phyloP scores from a whole-genome alignment of 2,113 vertebrate genomes.

The Polyodon spathula region DNA sequence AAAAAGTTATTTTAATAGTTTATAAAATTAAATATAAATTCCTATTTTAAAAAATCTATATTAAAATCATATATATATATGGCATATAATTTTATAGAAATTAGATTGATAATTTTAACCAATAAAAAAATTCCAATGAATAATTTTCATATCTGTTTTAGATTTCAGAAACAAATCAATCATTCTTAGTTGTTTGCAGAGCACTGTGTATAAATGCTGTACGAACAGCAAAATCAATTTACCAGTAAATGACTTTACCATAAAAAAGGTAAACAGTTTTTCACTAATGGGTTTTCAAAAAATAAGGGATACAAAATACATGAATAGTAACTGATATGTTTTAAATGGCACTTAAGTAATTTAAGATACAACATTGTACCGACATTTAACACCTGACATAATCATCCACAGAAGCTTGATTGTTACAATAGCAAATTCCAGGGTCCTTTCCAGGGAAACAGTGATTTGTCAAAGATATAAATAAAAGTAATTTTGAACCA shows the following conservation, averaged over 20 bases:
- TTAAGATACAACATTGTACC: background rate
- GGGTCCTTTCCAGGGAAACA: conserved; percentile 34
- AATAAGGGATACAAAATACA: background rate
- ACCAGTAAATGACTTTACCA: background rate
- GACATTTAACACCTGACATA: conserved; percentile 6
- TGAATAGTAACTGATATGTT: background rate
- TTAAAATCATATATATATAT: too few relatives aligned
- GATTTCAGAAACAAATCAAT: too few relatives aligned
- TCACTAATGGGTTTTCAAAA: background rate
- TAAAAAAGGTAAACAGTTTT: background rate
- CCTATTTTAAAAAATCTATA: too few relatives aligned
- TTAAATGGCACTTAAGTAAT: background rate
- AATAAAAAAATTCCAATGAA: too few relatives aligned
- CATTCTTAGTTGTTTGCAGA: too few relatives aligned
- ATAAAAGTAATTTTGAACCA: conserved; percentile 32
- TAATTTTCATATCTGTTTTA: too few relatives aligned
- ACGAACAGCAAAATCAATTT: too few relatives aligned
- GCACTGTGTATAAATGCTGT: too few relatives aligned
- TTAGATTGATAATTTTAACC: too few relatives aligned
- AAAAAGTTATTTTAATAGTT: too few relatives aligned
- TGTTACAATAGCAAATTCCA: conserved; percentile 34
- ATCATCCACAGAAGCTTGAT: conserved; percentile 29
- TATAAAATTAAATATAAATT: too few relatives aligned
- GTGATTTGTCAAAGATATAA: conserved; percentile 32
- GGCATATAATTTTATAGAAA: too few relatives aligned